Base-by-base conservation (phyloP, 2,113 vertebrate genomes). In the Cephalopholis sonnerati region DNA sequence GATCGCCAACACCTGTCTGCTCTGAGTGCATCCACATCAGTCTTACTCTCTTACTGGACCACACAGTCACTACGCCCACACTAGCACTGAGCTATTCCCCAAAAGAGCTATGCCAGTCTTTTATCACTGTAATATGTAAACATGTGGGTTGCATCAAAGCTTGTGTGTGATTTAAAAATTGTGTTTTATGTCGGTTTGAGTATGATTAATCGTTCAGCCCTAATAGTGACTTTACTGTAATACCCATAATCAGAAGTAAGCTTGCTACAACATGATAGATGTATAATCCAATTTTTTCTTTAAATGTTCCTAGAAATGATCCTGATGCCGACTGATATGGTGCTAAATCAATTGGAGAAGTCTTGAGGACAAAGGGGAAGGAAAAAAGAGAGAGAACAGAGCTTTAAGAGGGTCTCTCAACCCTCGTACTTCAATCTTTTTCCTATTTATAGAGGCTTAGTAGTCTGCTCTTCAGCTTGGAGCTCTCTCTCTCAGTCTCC, bases 361-460 rank as follows among this genome's bases (percentile, higher is more conserved):
- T 81, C 50, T 73, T 1, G 39, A 70, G 39, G 67, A 70, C 44
- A 50, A 65, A 79, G 48, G 46, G 51, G 24, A 7, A 46, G 22
- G 57, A 20, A 17, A 67, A 20, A 36, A 41, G 10, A 44, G 54
- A 18, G 25, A 29, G 55, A 36, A 27, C 22, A 48, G 50, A 44
- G 46, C 57, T 88, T 61, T 51, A 63, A 61, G 27, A 68, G 29
- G 44, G 10, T 81, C 59, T 79, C 75, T 83, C 66, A 79, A 65
- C 50, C 41, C 66, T 77, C n/a, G 20, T 65, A 54, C 0, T 24
- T 84, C 69, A 84, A 39, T 83, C 64, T 83, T 44, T 77, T 54
- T 68, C 65, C 78, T 82, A 76, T 87, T 86, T 85, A 86, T 82
- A 87, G 71, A 82, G 73, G 68, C 82, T 83, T 81, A 77, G 74